A percentile compares a stretch with the other conserved stretches of the same genome.
phyloP scores from a whole-genome alignment of 2,113 vertebrate genomes.

The Agapornis roseicollis region DNA sequence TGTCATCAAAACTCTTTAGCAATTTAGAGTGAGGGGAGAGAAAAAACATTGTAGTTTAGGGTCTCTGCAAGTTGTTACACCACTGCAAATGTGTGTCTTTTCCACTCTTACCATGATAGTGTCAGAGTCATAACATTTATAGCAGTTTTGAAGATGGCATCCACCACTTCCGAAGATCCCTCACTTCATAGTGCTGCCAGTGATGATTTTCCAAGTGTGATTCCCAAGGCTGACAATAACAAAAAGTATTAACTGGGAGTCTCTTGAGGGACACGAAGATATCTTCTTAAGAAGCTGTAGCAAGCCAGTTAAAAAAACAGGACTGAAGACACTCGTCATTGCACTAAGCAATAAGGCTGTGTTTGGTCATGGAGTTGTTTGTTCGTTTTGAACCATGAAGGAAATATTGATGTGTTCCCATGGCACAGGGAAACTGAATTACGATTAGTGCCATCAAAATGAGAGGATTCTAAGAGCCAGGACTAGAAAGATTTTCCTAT shows the following conservation, averaged over 20 bases:
- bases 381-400: background rate
- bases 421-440: background rate
- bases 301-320: background rate
- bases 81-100: background rate
- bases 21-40: background rate
- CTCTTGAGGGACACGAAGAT: background rate
- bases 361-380: background rate
- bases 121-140: background rate
- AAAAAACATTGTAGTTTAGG: background rate
- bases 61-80: background rate
- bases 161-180: background rate
- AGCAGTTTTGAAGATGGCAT: background rate
- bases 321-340: background rate
- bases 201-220: background rate
- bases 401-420: background rate
- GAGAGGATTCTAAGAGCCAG: background rate
- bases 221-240: background rate
- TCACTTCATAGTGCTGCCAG: background rate
- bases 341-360: background rate
- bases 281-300: background rate
- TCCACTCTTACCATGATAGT: background rate
- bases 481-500: conserved; percentile 36
- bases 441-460: background rate
- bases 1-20: background rate
- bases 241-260: background rate